Percentiles rank a stretch among this genome's conserved stretches.
These are phyloP conservation scores for Leucoraja erinaceus DNA, from an alignment of 2,113 vertebrate species.

Conservation along the genomic window DNA sequence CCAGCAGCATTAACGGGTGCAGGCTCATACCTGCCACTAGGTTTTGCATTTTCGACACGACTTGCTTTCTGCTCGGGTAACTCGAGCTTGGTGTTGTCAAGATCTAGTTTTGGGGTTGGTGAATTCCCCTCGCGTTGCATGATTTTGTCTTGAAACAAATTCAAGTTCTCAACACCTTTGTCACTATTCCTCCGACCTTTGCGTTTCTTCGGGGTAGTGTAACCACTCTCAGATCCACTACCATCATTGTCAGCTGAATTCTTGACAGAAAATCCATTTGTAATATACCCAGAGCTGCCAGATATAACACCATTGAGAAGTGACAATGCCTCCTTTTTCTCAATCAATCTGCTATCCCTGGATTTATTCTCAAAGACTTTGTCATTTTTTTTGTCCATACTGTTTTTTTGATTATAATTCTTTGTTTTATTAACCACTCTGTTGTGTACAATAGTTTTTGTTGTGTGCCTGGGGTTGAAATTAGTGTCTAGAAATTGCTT, in stretches of 20 bases:
- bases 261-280: constrained; percentile 84
- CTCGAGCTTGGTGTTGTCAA: constrained; percentile 65
- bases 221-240: constrained; percentile 88
- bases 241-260: constrained; percentile 77
- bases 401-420: constrained; percentile 76
- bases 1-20: constrained; percentile 47
- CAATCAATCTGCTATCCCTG: constrained; percentile 65
- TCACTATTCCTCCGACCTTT: constrained; percentile 77
- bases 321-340: constrained; percentile 70
- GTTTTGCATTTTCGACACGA: constrained; percentile 63
- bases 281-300: constrained; percentile 67
- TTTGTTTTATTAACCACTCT: constrained; percentile 77
- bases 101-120: constrained; percentile 65
- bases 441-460: constrained; percentile 60
- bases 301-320: constrained; percentile 81
- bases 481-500: constrained; percentile 59
- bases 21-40: constrained; percentile 69
- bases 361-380: constrained; percentile 73
- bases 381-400: constrained; percentile 88
- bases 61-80: constrained; percentile 64
- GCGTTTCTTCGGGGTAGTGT: constrained; percentile 86
- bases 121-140: constrained; percentile 63
- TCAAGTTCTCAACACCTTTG: constrained; percentile 78
- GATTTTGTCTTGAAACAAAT: constrained; percentile 72
- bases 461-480: constrained; percentile 53